A percentile compares a stretch with the other conserved stretches of the same genome.
These are phyloP conservation scores for Apeltes quadracus DNA, from an alignment of 2,113 vertebrate species.

Conservation along the genomic window DNA sequence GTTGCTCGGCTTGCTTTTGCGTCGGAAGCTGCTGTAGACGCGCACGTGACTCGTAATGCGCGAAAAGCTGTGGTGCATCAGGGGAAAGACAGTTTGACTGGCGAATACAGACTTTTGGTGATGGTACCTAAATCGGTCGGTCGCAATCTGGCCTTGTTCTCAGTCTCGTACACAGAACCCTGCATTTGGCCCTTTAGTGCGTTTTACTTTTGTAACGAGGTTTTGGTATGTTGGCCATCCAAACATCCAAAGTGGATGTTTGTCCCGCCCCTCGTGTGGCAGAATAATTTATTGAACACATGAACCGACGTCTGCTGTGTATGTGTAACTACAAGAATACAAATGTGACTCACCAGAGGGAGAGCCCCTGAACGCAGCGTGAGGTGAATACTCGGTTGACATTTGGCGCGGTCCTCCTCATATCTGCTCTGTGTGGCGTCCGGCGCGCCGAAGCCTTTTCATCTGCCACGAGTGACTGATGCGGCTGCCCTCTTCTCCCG, in stretches of 20 bases:
- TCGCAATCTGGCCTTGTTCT: background rate
- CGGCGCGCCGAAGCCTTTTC: slow-evolving; percentile 60
- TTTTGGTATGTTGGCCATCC: too few relatives aligned
- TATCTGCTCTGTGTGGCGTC: slow-evolving; percentile 39
- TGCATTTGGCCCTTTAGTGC: too few relatives aligned
- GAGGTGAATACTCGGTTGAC: slow-evolving; percentile 43
- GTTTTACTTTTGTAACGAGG: too few relatives aligned
- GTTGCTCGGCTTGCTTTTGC: too few relatives aligned
- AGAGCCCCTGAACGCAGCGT: slow-evolving; percentile 7
- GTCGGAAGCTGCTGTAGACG: too few relatives aligned
- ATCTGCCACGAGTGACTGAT: slow-evolving; percentile 64
- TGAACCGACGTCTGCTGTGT: slow-evolving; percentile 34
- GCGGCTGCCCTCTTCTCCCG: slow-evolving; percentile 45
- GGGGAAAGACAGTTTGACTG: too few relatives aligned
- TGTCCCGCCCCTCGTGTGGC: slow-evolving; percentile 6
- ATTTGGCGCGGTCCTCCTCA: slow-evolving; percentile 35
- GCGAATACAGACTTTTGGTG: background rate
- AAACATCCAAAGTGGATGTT: too few relatives aligned
- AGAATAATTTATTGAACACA: slow-evolving; percentile 55
- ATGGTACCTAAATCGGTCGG: background rate
- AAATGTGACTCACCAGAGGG: slow-evolving; percentile 28
- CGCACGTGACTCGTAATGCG: too few relatives aligned
- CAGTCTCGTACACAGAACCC: background rate
- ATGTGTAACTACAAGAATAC: slow-evolving; percentile 25
- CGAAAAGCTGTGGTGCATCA: too few relatives aligned